Base-by-base conservation (phyloP, 2,888 invertebrate genomes). In the Resseliella maxima region DNA sequence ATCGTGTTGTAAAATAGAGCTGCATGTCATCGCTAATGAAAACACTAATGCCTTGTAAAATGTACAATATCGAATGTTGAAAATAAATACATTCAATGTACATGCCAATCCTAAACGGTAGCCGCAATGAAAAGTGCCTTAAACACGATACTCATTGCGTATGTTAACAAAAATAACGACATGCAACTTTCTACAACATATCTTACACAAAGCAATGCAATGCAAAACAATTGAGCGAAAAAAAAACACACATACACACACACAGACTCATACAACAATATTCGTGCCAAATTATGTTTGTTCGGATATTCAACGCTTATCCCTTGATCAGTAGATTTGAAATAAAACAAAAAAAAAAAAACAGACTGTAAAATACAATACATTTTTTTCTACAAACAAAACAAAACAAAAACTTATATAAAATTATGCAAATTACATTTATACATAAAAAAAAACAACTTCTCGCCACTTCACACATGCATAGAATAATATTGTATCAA, bases 311-410 rank as follows among this genome's bases (percentile, higher is more conserved):
- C 35, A 1, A 8, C 3, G 72, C 72, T 72, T 72, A 27, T 59
- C 5, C 27, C 59, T 27, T 24, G 24, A 27, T 59, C 59, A 24
- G 59, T 59, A 59, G 59, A 59, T 27, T 27, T 50, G 6, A 18
- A 50, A 50, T 18, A 21, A 50, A 50, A 50, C 50, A 50, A 50
- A 50, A 50, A 59, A 59, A 59, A 59, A n/a, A 59, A 59, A 24
- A 59, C 59, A 6, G 6, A 72, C 3, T 72, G 18, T 8, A 5
- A 59, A 15, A 50, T 50, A 18, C 50, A 50, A 18, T 18, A 50
- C 18, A 15, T 18, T 50, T 50, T 50, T 41, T 41, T 41, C 12
- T 8, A 41, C 50, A 50, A 50, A 50, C 50, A 50, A 50, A 50
- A 2, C 50, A 18, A 50, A 18, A 50, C 6, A 59, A 24, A 27